Percentiles rank a stretch among this genome's conserved stretches.
Conservation (phyloP, 2,797 vertebrate species). For the Hydrolagus colliei region DNA sequence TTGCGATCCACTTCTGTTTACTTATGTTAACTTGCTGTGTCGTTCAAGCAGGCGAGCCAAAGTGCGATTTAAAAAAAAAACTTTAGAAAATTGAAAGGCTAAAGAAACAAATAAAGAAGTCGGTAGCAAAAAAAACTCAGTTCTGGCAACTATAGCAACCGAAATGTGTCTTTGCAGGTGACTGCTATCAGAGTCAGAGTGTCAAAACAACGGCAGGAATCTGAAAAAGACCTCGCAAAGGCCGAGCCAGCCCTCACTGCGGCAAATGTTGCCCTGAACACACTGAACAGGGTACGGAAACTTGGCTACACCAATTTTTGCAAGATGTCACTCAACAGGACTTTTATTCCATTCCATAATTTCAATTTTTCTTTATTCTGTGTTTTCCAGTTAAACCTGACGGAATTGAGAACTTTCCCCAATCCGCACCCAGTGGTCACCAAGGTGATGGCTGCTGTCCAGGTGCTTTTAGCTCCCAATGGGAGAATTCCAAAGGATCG, state of each 20-base stretch:
- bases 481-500: constrained; percentile 62
- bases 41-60: too few relatives aligned
- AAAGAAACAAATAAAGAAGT: neutral
- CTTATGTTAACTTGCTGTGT: too few relatives aligned
- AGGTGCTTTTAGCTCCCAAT: constrained; percentile 55
- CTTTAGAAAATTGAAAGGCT: neutral
- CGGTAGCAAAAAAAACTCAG: neutral
- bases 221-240: constrained; percentile 62
- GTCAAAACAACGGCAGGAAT: constrained; percentile 62
- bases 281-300: constrained; percentile 56
- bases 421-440: constrained; percentile 57
- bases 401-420: constrained; percentile 62
- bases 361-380: neutral
- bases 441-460: constrained; percentile 53
- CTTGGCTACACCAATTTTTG: neutral
- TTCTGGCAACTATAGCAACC: neutral
- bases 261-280: constrained; percentile 59
- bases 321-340: neutral
- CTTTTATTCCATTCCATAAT: constrained; percentile 31
- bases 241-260: constrained; percentile 58
- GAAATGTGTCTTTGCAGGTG: constrained; percentile 44
- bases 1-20: too few relatives aligned
- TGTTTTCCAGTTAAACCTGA: constrained; percentile 58
- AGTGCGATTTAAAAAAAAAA: neutral
- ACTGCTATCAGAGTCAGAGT: constrained; percentile 61